Percentiles rank a stretch among this genome's conserved stretches.
phyloP scores from a whole-genome alignment of 2,113 vertebrate genomes.

The Bettongia penicillata region DNA sequence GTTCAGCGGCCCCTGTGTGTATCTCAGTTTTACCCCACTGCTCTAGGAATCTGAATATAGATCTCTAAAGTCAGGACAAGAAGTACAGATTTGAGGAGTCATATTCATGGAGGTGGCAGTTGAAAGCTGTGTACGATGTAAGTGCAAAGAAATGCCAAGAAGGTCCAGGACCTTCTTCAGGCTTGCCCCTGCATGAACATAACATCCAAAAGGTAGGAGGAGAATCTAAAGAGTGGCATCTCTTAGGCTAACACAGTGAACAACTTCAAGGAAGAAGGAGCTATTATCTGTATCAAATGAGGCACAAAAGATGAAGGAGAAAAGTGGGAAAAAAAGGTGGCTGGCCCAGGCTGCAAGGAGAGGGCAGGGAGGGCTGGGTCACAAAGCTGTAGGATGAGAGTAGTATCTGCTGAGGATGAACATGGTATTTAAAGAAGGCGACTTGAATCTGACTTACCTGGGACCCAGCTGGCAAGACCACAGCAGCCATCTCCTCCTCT shows the following conservation, averaged over 20 bases:
- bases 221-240: background rate
- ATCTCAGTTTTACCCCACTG: background rate
- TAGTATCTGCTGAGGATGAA: background rate
- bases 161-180: background rate
- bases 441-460: background rate
- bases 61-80: background rate
- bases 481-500: background rate
- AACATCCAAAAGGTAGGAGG: background rate
- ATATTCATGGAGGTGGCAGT: background rate
- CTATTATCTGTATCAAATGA: background rate
- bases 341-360: background rate
- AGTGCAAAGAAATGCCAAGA: background rate
- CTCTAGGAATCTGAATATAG: background rate
- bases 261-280: background rate
- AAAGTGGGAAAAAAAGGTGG: background rate
- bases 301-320: background rate
- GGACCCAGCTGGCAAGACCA: background rate
- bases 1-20: background rate
- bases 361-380: background rate
- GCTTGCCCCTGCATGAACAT: background rate
- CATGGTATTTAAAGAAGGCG: background rate
- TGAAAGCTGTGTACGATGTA: background rate
- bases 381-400: background rate
- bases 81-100: background rate
- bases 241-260: background rate